A percentile compares a stretch with the other conserved stretches of the same genome.
Conservation (phyloP, 1,140 invertebrate genomes). For the Saxidomus purpurata region DNA sequence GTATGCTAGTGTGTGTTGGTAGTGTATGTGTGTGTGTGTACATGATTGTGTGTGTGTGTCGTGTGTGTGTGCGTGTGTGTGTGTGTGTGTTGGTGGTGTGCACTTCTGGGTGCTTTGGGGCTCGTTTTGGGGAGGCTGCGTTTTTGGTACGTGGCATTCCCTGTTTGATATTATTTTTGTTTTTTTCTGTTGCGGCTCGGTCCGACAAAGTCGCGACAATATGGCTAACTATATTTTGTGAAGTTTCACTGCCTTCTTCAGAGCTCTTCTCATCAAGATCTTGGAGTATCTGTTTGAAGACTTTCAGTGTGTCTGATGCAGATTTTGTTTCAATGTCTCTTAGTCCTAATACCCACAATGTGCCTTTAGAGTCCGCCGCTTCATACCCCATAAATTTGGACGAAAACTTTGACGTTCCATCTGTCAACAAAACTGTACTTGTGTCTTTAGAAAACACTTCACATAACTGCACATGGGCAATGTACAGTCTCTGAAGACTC, state of each 20-base stretch:
- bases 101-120: no score
- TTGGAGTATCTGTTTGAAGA: conserved; percentile 43
- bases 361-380: conserved; percentile 30
- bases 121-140: no score
- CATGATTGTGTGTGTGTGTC: no score
- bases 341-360: conserved; percentile 46
- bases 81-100: no score
- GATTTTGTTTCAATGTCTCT: conserved; percentile 54
- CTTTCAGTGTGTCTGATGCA: conserved; percentile 42
- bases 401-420: conserved; percentile 51
- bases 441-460: conserved; percentile 49
- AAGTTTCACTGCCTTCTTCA: neutral
- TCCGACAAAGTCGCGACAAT: conserved; percentile 48
- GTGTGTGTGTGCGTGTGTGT: no score
- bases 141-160: no score
- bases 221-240: conserved; percentile 8
- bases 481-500: conserved; percentile 35
- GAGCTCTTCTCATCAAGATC: conserved; percentile 30
- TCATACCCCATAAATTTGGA: conserved; percentile 54
- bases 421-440: conserved; percentile 31
- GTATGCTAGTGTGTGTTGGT: no score
- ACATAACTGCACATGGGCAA: conserved; percentile 28
- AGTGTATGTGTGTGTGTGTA: no score
- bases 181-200: conserved; percentile 51
- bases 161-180: no score